Evolutionary conservation across 2,888 invertebrate genomes (phyloP).

Genomic region (Drosophila meridionalis): DNA sequence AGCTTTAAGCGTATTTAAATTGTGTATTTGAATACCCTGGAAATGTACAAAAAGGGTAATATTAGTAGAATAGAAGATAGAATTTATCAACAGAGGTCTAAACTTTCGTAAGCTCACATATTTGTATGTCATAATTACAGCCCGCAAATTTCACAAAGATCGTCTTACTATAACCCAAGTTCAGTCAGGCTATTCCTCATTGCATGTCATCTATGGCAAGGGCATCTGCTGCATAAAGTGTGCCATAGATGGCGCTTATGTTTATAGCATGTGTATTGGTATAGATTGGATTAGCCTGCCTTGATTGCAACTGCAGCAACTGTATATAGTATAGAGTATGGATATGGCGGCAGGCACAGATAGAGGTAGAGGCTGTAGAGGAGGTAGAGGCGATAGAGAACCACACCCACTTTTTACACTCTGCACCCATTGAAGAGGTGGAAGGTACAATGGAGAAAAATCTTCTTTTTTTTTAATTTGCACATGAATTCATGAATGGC

Average conservation of each 20-base stretch:
- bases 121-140: too few relatives aligned
- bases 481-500: neutral
- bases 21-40: neutral
- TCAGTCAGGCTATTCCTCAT: neutral
- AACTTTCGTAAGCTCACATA: too few relatives aligned
- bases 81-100: neutral
- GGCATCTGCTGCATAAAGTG: neutral
- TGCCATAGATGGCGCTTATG: neutral
- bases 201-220: neutral
- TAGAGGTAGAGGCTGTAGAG: too few relatives aligned
- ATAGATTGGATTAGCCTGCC: neutral
- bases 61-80: neutral
- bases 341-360: too few relatives aligned
- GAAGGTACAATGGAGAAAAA: neutral
- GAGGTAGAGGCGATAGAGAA: too few relatives aligned
- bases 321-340: too few relatives aligned
- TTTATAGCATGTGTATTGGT: too few relatives aligned
- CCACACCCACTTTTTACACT: neutral
- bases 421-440: neutral
- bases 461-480: conserved; percentile 1
- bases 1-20: neutral
- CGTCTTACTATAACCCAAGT: neutral
- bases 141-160: neutral
- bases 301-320: neutral
- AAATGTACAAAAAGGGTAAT: neutral